phyloP scores from a whole-genome alignment of 2,113 vertebrate genomes.

The Suncus etruscus region DNA sequence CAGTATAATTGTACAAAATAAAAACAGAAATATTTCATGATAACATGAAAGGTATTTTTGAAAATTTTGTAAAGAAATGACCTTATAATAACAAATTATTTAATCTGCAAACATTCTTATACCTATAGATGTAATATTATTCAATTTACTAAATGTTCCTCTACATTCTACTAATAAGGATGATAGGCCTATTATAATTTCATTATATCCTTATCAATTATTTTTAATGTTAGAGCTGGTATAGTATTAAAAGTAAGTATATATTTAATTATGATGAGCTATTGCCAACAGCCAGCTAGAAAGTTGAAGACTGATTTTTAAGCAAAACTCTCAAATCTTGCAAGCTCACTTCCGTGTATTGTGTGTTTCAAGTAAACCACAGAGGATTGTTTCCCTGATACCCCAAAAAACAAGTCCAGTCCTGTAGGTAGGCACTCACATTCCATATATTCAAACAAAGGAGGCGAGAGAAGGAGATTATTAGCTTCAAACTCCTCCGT shows the following conservation, averaged over 20 bases:
- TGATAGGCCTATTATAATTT: background rate
- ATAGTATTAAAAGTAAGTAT: slow-evolving; percentile 9
- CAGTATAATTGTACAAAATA: background rate
- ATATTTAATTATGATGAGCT: background rate
- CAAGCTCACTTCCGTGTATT: background rate
- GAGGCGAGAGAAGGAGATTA: slow-evolving; percentile 24
- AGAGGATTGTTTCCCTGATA: slow-evolving; percentile 25
- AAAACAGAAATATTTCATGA: background rate
- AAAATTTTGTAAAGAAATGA: background rate
- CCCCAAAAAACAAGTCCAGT: background rate
- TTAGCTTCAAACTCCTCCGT: slow-evolving; percentile 23
- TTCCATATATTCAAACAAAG: slow-evolving; percentile 20
- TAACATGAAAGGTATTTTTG: background rate
- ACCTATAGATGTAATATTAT: background rate
- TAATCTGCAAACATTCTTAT: background rate
- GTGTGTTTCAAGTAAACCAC: background rate
- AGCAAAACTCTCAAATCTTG: background rate
- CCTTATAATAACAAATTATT: slow-evolving; percentile 29
- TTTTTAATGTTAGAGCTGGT: background rate
- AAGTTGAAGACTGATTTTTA: no score
- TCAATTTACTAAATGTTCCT: background rate
- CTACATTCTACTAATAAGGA: background rate
- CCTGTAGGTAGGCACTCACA: slow-evolving; percentile 20
- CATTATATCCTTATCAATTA: slow-evolving; percentile 13
- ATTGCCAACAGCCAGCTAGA: background rate